A percentile compares a stretch with the other conserved stretches of the same genome.
Evolutionary conservation across 2,797 vertebrate genomes (phyloP).

Genomic region (Microchirus variegatus): DNA sequence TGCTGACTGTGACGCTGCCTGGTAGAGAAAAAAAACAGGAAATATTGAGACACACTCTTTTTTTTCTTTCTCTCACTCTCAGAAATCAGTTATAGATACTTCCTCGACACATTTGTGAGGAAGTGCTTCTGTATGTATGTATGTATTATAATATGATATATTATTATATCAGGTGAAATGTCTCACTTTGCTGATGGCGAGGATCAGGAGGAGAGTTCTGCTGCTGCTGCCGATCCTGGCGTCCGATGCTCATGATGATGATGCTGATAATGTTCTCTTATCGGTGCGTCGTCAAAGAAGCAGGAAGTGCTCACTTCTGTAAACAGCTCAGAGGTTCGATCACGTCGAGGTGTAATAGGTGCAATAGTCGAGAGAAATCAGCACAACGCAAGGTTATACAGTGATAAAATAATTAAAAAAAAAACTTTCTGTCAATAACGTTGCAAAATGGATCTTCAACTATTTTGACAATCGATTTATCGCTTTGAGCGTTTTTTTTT

Average conservation of each 20-base stretch:
- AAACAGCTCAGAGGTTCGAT: slow-evolving; percentile 16
- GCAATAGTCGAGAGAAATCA: too few relatives aligned
- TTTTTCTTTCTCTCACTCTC: background rate
- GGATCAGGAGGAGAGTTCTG: background rate
- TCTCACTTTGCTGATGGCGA: slow-evolving; percentile 42
- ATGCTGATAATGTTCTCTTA: slow-evolving; percentile 1
- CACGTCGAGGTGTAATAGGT: too few relatives aligned
- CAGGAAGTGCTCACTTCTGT: slow-evolving; percentile 60
- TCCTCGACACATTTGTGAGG: too few relatives aligned
- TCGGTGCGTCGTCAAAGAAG: slow-evolving; percentile 15
- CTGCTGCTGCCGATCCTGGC: background rate
- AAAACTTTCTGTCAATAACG: too few relatives aligned
- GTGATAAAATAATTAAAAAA: too few relatives aligned
- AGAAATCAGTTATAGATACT: background rate
- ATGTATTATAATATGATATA: too few relatives aligned
- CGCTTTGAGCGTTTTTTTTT: too few relatives aligned
- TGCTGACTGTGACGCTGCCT: slow-evolving; percentile 4
- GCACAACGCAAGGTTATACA: too few relatives aligned
- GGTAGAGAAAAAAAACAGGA: slow-evolving; percentile 47
- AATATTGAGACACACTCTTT: slow-evolving; percentile 33
- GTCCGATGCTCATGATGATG: too few relatives aligned
- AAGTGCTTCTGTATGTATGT: too few relatives aligned
- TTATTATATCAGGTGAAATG: background rate
- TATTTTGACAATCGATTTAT: too few relatives aligned
- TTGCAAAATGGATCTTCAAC: too few relatives aligned